These are phyloP conservation scores for Chiloscyllium plagiosum DNA, from an alignment of 2,113 vertebrate species.

Conservation along the genomic window DNA sequence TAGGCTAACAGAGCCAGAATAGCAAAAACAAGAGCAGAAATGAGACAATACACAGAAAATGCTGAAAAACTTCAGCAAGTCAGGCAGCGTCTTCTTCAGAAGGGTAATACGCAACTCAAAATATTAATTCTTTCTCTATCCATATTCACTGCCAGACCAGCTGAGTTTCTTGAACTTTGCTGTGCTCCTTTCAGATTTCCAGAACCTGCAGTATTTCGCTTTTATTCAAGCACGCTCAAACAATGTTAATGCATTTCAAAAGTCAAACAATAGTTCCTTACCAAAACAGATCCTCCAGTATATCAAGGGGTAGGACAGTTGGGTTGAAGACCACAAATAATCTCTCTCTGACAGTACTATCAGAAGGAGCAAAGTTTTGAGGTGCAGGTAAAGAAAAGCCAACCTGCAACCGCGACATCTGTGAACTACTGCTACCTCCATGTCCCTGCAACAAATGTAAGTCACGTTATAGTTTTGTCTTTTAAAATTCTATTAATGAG, in stretches of 20 bases:
- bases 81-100: no score
- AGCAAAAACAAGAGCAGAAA: background rate
- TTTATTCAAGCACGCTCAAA: no score
- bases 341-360: conserved; percentile 79
- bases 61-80: no score
- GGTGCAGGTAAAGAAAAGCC: conserved; percentile 73
- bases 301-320: conserved; percentile 73
- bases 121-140: no score
- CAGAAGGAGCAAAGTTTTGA: conserved; percentile 77
- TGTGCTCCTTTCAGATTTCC: no score
- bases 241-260: background rate
- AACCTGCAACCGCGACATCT: conserved; percentile 73
- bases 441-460: conserved; percentile 46
- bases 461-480: background rate
- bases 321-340: conserved; percentile 92
- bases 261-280: conserved; percentile 48
- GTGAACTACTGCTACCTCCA: conserved; percentile 53
- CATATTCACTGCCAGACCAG: no score
- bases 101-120: no score
- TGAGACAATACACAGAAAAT: no score
- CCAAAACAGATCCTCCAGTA: conserved; percentile 92
- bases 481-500: background rate
- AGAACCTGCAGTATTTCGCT: no score
- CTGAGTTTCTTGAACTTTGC: no score
- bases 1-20: background rate